Percentiles rank a stretch among this genome's conserved stretches.
Evolutionary conservation across 2,888 invertebrate species (phyloP).

Genomic region (Minunthozetes semirufus): DNA sequence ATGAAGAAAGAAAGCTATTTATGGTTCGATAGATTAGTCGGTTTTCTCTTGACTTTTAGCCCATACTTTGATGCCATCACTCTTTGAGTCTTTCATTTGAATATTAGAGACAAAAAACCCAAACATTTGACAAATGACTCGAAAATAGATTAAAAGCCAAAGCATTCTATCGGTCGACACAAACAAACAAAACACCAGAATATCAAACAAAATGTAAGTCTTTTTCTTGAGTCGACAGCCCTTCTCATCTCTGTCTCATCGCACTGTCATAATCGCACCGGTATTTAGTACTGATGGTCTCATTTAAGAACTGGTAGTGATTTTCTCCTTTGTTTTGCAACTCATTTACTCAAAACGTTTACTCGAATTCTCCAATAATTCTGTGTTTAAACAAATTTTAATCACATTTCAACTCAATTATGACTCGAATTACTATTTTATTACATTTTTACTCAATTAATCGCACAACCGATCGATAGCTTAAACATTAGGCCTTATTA

Average conservation of each 20-base stretch:
- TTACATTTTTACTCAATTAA: too few species aligned
- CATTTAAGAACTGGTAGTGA: too few species aligned
- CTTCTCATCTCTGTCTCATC: background rate
- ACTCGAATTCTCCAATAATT: too few species aligned
- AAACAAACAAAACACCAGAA: background rate
- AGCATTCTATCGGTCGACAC: background rate
- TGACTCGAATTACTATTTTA: too few species aligned
- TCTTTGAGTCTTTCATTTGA: background rate
- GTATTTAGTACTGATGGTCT: background rate
- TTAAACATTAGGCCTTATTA: too few species aligned
- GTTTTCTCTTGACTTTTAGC: background rate
- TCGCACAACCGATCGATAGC: too few species aligned
- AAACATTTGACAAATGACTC: background rate
- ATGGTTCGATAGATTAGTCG: background rate
- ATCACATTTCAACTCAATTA: too few species aligned
- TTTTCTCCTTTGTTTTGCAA: too few species aligned
- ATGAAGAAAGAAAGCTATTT: background rate
- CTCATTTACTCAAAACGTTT: too few species aligned
- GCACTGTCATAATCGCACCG: constrained; percentile 4
- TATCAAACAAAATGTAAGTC: background rate
- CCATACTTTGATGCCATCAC: background rate
- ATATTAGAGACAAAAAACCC: background rate
- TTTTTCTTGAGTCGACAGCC: background rate
- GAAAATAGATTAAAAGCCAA: background rate
- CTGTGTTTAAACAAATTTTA: too few species aligned